Conservation (phyloP, 92 coral and sea anemone species). For the Galaxea fascicularis region DNA sequence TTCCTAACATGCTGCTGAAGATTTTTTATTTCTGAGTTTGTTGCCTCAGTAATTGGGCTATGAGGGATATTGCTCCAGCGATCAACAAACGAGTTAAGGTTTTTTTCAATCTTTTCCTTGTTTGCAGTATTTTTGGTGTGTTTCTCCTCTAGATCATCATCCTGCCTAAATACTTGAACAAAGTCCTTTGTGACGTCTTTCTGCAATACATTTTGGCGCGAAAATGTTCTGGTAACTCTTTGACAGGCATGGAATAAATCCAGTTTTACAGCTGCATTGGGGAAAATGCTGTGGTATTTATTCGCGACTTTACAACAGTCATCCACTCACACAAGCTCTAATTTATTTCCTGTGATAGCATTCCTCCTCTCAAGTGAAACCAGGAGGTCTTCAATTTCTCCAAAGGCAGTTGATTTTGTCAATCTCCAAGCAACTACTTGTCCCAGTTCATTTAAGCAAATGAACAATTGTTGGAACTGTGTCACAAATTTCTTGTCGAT, state of each 20-base stretch:
- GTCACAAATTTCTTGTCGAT: constrained; percentile 38
- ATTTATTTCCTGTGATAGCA: not conserved
- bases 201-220: constrained; percentile 17
- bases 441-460: constrained; percentile 30
- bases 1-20: constrained; percentile 42
- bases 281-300: constrained; percentile 44
- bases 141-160: constrained; percentile 41
- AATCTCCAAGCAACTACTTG: constrained; percentile 52
- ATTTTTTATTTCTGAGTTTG: constrained; percentile 16
- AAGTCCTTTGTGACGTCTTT: constrained; percentile 26
- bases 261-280: constrained; percentile 43
- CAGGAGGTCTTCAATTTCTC: constrained; percentile 38
- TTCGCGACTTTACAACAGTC: constrained; percentile 2
- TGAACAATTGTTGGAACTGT: constrained; percentile 31
- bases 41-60: constrained; percentile 20
- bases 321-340: constrained; percentile 25
- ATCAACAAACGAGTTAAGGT: not conserved
- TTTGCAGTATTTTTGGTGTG: constrained; percentile 4
- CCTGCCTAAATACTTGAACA: constrained; percentile 38
- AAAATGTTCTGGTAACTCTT: constrained; percentile 47
- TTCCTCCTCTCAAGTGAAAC: constrained; percentile 23
- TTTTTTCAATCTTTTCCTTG: constrained; percentile 24
- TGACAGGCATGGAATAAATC: constrained; percentile 65
- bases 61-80: constrained; percentile 17
- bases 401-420: constrained; percentile 44